Base-by-base conservation (phyloP, 2,113 vertebrate species). In the Puma concolor region DNA sequence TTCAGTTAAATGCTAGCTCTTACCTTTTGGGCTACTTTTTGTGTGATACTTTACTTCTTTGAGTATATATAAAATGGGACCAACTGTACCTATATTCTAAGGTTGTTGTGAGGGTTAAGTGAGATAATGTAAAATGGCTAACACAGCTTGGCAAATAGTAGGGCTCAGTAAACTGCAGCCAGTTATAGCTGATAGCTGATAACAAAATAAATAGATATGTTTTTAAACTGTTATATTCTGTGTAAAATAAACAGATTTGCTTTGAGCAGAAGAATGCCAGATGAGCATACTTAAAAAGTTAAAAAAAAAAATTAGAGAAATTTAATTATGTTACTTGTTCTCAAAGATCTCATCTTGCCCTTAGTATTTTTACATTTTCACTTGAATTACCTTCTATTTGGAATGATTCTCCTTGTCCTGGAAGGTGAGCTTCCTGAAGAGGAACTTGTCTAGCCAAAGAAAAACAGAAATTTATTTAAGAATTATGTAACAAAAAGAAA, bases 401-500 rank as follows among this genome's bases (percentile, higher is more conserved):
- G 27, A 52, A 88, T 33, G 89, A 72, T 92, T 88, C 48, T n/a
- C 27, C 63, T 81, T 64, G 50, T 81, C 11, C 44, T 97, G 90
- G 72, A 93, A 77, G 74, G 50, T 83, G 82, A 96, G 48, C 4
- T 66, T 95, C 86, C 82, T 94, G 36, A 95, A 52, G 54, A 97
- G 92, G 89, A 80, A 50, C 60, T 97, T 63, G 71, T 69, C 93
- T 72, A 95, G 88, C 67, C 98, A 99, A 96, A 31, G 88, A 85
- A 97, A 98, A 98, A 96, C 2, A 97, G 57, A 23, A 50, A 87
- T 97, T 96, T 95, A 98, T 31, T 95, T 6, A 97, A 91, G 1
- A 98, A 25, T 67, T 89, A 44, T 63, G 21, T 31, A 96, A 97
- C 77, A 98, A 87, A 74, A 96, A 92, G 12, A 88, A 86, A 72